Percentiles rank a stretch among this genome's conserved stretches.
These are phyloP conservation scores for Oopsacas minuta DNA, from an alignment of 37 sponge, comb jelly and placozoan species.

Conservation along the genomic window DNA sequence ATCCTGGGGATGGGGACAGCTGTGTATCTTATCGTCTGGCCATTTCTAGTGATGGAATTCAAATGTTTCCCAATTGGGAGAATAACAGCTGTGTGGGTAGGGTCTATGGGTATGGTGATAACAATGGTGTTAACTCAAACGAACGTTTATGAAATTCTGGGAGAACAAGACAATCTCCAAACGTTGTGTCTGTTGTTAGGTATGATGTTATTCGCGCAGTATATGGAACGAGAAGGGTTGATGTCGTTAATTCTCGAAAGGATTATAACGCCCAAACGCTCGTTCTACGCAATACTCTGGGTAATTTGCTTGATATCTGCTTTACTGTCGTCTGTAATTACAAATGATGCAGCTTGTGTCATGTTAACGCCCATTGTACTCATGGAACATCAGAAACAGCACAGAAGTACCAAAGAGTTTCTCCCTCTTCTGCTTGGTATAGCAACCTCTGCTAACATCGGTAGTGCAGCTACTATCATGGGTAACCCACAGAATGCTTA, in stretches of 20 bases:
- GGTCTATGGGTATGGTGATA: slow-evolving; percentile 54
- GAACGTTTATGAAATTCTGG: slow-evolving; percentile 40
- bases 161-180: slow-evolving; percentile 39
- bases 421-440: slow-evolving; percentile 57
- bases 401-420: slow-evolving; percentile 36
- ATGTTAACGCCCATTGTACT: slow-evolving; percentile 62
- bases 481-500: slow-evolving; percentile 86
- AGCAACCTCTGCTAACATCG: slow-evolving; percentile 73
- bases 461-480: slow-evolving; percentile 76
- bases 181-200: slow-evolving; percentile 69
- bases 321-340: slow-evolving; percentile 56
- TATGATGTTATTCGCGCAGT: slow-evolving; percentile 75
- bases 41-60: slow-evolving; percentile 71
- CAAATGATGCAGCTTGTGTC: slow-evolving; percentile 65
- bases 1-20: background rate
- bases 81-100: slow-evolving; percentile 59
- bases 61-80: slow-evolving; percentile 73
- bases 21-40: slow-evolving; percentile 66
- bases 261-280: slow-evolving; percentile 41
- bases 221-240: slow-evolving; percentile 71
- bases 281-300: slow-evolving; percentile 56
- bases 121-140: slow-evolving; percentile 38
- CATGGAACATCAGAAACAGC: slow-evolving; percentile 40
- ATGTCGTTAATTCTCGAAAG: slow-evolving; percentile 30
- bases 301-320: slow-evolving; percentile 55